These are phyloP conservation scores for Lepidurus arcticus DNA, from an alignment of 1,140 invertebrate genomes.

Conservation along the genomic window DNA sequence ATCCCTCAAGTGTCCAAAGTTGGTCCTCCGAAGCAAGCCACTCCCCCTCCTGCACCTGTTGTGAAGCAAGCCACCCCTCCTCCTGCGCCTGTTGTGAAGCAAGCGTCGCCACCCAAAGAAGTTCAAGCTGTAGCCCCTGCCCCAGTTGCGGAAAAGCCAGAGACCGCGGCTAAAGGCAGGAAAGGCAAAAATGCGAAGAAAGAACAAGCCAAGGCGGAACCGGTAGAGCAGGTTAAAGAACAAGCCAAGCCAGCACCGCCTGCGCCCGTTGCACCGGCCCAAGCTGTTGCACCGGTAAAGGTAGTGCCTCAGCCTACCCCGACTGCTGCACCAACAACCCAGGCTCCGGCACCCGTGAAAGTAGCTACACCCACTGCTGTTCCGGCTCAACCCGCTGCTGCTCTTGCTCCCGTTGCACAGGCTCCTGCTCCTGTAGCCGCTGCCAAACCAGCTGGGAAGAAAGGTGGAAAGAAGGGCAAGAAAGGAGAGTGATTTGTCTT, in stretches of 20 bases:
- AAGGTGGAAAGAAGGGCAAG: constrained; percentile 25
- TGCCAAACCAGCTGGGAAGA: constrained; percentile 13
- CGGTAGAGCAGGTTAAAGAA: constrained; percentile 16
- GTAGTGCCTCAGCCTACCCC: constrained; percentile 6
- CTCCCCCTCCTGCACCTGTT: constrained; percentile 24
- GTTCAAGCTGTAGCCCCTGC: not conserved
- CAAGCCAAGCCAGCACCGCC: not conserved
- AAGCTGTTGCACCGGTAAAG: not conserved
- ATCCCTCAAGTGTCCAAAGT: constrained; percentile 26
- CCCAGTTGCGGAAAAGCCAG: not conserved
- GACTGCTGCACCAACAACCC: not conserved
- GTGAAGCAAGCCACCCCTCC: not conserved
- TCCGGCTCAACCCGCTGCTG: not conserved
- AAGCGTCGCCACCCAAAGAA: not conserved
- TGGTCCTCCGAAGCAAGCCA: constrained; percentile 26
- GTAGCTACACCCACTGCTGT: not conserved
- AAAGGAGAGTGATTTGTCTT: constrained; percentile 25
- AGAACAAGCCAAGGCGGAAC: constrained; percentile 13
- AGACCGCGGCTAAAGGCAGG: not conserved
- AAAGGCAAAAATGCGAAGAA: constrained; percentile 29
- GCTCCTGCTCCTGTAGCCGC: constrained; percentile 14
- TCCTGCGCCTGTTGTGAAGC: not conserved
- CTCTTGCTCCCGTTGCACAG: constrained; percentile 9
- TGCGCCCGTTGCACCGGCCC: not conserved
- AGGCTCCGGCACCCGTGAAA: not conserved